phyloP scores from a whole-genome alignment of 2,888 invertebrate genomes.

The Helleia helle region DNA sequence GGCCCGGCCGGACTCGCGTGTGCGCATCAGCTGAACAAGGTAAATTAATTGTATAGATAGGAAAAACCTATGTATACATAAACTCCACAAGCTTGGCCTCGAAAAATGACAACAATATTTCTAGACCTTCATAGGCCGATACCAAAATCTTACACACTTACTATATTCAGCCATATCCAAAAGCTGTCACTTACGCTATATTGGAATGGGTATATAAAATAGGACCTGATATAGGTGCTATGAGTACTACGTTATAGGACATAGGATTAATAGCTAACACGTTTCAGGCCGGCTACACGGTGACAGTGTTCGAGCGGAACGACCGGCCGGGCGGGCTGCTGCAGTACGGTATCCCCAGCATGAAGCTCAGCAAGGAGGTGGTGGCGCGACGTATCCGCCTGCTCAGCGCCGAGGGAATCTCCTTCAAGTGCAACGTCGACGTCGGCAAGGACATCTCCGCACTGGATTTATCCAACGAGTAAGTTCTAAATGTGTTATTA shows the following conservation, averaged over 20 bases:
- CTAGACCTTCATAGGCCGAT: too few species aligned
- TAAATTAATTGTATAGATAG: too few species aligned
- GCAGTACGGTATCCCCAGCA: constrained; percentile 98
- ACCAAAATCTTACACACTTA: too few species aligned
- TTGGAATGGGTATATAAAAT: too few species aligned
- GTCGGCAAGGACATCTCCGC: constrained; percentile 94
- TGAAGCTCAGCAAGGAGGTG: constrained; percentile 97
- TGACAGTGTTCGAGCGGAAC: constrained; percentile 97
- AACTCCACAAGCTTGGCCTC: too few species aligned
- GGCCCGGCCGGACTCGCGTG: constrained; percentile 97
- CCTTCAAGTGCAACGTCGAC: constrained; percentile 90
- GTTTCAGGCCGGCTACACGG: constrained; percentile 88
- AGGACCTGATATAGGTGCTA: too few species aligned
- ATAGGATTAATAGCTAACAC: too few species aligned
- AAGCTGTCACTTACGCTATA: too few species aligned
- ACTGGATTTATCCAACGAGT: constrained; percentile 77
- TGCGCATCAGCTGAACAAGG: constrained; percentile 96
- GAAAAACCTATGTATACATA: too few species aligned
- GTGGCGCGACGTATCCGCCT: constrained; percentile 92
- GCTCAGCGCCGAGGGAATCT: constrained; percentile 90
- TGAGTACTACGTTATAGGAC: too few species aligned
- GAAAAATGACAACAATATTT: too few species aligned
- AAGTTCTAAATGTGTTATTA: constrained; percentile 32
- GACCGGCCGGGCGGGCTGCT: constrained; percentile 95
- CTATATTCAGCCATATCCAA: background rate